Conservation (phyloP, 2,113 vertebrate species). For the Anseranas semipalmata region DNA sequence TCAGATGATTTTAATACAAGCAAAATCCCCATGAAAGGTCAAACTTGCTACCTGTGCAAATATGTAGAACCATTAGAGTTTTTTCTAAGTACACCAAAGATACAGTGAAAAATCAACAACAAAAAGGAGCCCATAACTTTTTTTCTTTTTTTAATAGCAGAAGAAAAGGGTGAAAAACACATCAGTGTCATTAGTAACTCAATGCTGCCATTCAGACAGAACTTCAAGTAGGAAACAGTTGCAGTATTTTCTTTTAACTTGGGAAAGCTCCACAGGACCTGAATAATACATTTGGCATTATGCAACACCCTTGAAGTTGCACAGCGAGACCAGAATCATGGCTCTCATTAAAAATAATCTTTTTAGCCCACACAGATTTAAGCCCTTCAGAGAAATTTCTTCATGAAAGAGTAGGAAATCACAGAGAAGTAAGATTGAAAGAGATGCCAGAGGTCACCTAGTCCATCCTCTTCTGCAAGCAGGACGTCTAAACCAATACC, state of each 20-base stretch:
- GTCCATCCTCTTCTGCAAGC: neutral
- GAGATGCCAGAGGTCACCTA: neutral
- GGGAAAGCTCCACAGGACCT: neutral
- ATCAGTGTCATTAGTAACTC: neutral
- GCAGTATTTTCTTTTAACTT: neutral
- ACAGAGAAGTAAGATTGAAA: neutral
- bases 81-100: neutral
- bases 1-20: neutral
- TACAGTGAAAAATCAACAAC: neutral
- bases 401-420: neutral
- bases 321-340: neutral
- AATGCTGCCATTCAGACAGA: neutral
- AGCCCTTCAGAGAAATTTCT: neutral
- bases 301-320: neutral
- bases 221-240: neutral
- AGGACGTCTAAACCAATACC: neutral
- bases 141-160: neutral
- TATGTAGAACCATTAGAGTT: neutral
- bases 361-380: neutral
- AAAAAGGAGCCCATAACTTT: neutral
- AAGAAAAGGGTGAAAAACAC: neutral
- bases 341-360: constrained; percentile 37
- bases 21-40: constrained; percentile 3
- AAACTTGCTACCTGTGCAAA: constrained; percentile 16
- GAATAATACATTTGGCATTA: neutral